phyloP scores from a whole-genome alignment of 2,888 invertebrate genomes.

The Bruchidius siliquastri region DNA sequence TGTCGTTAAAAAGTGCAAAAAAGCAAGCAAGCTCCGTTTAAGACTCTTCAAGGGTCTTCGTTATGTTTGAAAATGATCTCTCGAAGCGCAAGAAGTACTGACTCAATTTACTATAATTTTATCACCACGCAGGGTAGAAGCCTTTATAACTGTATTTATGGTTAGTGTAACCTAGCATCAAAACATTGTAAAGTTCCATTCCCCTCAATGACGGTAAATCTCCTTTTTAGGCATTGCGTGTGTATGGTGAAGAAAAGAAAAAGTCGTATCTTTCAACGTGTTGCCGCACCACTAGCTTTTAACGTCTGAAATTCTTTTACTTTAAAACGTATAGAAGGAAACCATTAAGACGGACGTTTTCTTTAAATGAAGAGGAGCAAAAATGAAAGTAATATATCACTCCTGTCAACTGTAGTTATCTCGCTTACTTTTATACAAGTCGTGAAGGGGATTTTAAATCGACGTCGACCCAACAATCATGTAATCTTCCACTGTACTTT shows the following conservation, averaged over 20 bases:
- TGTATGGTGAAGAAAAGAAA: neutral
- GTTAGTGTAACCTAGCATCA: neutral
- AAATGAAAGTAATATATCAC: slow-evolving; percentile 20
- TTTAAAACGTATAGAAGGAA: neutral
- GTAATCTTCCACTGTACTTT: slow-evolving; percentile 7
- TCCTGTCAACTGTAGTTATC: slow-evolving; percentile 19
- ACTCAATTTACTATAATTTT: no score
- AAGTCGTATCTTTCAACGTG: neutral
- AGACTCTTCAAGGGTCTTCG: no score
- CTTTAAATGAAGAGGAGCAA: slow-evolving; percentile 16
- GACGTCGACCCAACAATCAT: slow-evolving; percentile 13
- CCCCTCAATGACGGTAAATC: neutral
- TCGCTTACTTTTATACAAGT: slow-evolving; percentile 13
- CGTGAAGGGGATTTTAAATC: slow-evolving; percentile 17
- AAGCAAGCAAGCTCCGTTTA: no score
- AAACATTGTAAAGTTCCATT: neutral
- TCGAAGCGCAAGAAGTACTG: no score
- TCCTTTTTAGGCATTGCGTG: neutral
- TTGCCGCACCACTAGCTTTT: neutral
- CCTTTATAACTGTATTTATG: no score
- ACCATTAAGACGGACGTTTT: slow-evolving; percentile 16
- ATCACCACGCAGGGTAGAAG: no score
- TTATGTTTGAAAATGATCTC: no score
- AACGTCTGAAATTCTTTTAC: neutral
- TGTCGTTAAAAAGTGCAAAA: no score